These are phyloP conservation scores for Mohoua ochrocephala DNA, from an alignment of 2,113 vertebrate species.

Conservation along the genomic window DNA sequence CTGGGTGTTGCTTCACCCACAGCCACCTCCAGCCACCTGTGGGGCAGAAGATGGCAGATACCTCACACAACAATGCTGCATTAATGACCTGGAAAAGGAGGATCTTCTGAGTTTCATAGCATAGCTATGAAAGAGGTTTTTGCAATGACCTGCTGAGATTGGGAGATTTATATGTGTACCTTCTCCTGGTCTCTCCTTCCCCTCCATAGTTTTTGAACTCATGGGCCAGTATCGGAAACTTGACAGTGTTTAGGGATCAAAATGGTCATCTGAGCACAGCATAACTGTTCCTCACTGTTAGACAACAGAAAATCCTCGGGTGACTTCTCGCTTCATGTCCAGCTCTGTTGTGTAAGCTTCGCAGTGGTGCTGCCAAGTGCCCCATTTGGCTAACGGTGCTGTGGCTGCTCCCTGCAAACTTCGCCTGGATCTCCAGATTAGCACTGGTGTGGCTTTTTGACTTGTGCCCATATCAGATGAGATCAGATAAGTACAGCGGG, in stretches of 20 bases:
- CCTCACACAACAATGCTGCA: neutral
- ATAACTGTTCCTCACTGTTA: neutral
- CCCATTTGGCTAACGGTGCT: neutral
- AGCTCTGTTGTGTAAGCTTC: neutral
- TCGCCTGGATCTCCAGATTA: neutral
- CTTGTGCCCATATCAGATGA: neutral
- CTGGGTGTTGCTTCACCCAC: slow-evolving; percentile 53
- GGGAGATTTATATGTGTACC: neutral
- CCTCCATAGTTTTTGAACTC: neutral
- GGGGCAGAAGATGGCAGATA: slow-evolving; percentile 20
- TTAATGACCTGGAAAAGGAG: slow-evolving; percentile 17
- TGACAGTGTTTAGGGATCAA: neutral
- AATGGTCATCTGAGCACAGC: neutral
- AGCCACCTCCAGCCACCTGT: slow-evolving; percentile 60
- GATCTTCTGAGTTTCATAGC: neutral
- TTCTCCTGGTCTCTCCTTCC: neutral
- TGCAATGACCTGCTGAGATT: neutral
- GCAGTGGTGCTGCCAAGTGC: neutral
- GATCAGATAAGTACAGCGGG: neutral
- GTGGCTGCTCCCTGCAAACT: neutral
- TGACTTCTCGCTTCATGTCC: neutral
- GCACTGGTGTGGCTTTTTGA: neutral
- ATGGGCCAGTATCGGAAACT: neutral
- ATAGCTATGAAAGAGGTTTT: neutral
- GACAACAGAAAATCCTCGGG: neutral